These are phyloP conservation scores for Polymixis flavicincta DNA, from an alignment of 2,888 invertebrate species.

Conservation along the genomic window DNA sequence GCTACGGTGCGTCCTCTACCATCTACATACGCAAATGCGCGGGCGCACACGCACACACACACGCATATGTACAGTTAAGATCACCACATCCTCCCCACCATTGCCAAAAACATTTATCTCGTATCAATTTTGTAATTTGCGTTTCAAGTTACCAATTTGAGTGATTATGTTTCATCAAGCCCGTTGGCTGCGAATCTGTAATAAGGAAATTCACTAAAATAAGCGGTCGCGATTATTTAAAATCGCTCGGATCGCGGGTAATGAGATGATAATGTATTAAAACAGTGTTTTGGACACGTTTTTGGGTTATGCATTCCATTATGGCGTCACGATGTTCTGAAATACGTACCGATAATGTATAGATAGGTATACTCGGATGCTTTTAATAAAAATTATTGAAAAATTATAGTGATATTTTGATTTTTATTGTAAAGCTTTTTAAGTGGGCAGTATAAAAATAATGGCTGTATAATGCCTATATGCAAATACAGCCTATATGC, in stretches of 20 bases:
- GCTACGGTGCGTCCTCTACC: slow-evolving; percentile 74
- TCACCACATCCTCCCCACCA: slow-evolving; percentile 68
- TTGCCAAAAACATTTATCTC: slow-evolving; percentile 71
- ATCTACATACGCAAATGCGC: slow-evolving; percentile 64
- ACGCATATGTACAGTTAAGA: slow-evolving; percentile 66
- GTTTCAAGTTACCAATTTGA: slow-evolving; percentile 86
- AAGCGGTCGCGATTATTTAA: slow-evolving; percentile 76
- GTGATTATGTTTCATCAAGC: slow-evolving; percentile 80
- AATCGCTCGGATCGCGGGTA: slow-evolving; percentile 76
- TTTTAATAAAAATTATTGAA: slow-evolving; percentile 54
- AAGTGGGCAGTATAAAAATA: slow-evolving; percentile 33
- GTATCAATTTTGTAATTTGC: slow-evolving; percentile 87
- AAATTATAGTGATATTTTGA: slow-evolving; percentile 47
- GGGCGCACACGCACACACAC: slow-evolving; percentile 63
- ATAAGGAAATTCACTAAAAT: slow-evolving; percentile 82
- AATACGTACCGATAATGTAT: slow-evolving; percentile 47
- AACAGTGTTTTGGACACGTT: slow-evolving; percentile 71
- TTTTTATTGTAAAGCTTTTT: slow-evolving; percentile 38
- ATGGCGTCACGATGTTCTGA: slow-evolving; percentile 60
- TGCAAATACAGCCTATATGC: slow-evolving; percentile 35
- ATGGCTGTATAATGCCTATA: slow-evolving; percentile 33
- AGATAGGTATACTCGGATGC: slow-evolving; percentile 29
- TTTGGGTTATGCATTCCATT: slow-evolving; percentile 58
- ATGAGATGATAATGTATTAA: slow-evolving; percentile 83
- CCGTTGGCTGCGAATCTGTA: slow-evolving; percentile 80